These are phyloP conservation scores for Enteromius thamalakanensis DNA, from an alignment of 2,797 vertebrate genomes.

Conservation along the genomic window DNA sequence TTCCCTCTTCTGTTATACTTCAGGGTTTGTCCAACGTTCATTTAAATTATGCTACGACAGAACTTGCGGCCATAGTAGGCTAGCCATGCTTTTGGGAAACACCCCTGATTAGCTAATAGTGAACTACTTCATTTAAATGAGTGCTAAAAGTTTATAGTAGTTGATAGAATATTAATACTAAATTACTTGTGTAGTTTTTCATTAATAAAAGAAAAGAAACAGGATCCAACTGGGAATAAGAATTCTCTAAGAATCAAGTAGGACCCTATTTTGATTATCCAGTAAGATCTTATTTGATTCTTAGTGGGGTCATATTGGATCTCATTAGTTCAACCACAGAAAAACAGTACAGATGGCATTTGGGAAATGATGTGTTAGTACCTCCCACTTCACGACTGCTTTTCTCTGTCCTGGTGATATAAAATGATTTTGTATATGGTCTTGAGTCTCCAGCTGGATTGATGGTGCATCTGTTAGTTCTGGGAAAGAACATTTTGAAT, in stretches of 20 bases:
- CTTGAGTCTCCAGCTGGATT: slow-evolving; percentile 52
- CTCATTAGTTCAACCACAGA: background rate
- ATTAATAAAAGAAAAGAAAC: background rate
- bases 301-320: background rate
- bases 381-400: slow-evolving; percentile 80
- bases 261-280: background rate
- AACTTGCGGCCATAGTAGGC: no score
- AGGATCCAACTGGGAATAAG: background rate
- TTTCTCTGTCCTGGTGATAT: slow-evolving; percentile 61
- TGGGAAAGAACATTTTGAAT: slow-evolving; percentile 59
- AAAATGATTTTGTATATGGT: slow-evolving; percentile 49
- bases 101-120: background rate
- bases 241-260: background rate
- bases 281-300: background rate
- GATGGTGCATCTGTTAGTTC: slow-evolving; percentile 74
- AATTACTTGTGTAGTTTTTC: background rate
- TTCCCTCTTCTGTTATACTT: no score
- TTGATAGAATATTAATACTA: background rate
- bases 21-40: no score
- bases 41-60: no score
- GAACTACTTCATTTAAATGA: background rate
- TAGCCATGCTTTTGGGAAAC: background rate
- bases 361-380: slow-evolving; percentile 59
- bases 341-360: background rate
- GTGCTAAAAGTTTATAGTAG: background rate